Conservation (phyloP, 2,888 invertebrate genomes). For the Metalampra italica region DNA sequence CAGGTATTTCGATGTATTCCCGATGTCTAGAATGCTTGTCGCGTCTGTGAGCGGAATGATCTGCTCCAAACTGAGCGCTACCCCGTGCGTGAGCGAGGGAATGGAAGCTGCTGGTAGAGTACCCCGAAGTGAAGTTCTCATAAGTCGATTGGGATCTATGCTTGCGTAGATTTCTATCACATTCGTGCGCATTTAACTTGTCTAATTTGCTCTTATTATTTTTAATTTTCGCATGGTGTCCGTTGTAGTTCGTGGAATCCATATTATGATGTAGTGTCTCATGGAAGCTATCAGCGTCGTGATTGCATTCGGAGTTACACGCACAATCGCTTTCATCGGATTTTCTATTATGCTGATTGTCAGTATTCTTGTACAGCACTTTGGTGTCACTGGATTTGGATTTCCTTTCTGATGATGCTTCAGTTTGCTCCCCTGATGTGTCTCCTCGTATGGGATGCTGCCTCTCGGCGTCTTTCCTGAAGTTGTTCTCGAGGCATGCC, state of each 20-base stretch:
- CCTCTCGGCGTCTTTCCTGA: conserved; percentile 23
- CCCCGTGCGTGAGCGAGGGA: conserved; percentile 32
- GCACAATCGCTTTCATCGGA: conserved; percentile 31
- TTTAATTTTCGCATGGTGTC: conserved; percentile 19
- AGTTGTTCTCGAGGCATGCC: conserved; percentile 28
- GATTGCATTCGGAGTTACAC: conserved; percentile 17
- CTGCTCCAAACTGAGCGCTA: conserved; percentile 12
- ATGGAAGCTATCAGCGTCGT: conserved; percentile 8
- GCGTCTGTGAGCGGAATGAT: conserved; percentile 17
- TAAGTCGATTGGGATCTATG: conserved; percentile 31
- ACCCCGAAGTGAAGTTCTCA: conserved; percentile 27
- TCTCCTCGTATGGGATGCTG: conserved; percentile 20
- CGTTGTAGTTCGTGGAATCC: conserved; percentile 15
- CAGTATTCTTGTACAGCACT: conserved; percentile 42
- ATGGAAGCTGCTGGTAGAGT: conserved; percentile 44
- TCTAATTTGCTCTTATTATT: conserved; percentile 33
- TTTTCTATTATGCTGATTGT: conserved; percentile 27
- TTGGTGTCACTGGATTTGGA: conserved; percentile 33
- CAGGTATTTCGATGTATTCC: conserved; percentile 15
- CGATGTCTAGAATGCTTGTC: conserved; percentile 20
- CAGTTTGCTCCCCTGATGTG: conserved; percentile 20
- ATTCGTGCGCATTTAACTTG: conserved; percentile 15
- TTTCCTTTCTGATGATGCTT: conserved; percentile 20
- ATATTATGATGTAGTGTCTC: conserved; percentile 11
- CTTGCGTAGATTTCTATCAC: conserved; percentile 24